Conservation (phyloP, 2,113 vertebrate species). For the Caranx melampygus region DNA sequence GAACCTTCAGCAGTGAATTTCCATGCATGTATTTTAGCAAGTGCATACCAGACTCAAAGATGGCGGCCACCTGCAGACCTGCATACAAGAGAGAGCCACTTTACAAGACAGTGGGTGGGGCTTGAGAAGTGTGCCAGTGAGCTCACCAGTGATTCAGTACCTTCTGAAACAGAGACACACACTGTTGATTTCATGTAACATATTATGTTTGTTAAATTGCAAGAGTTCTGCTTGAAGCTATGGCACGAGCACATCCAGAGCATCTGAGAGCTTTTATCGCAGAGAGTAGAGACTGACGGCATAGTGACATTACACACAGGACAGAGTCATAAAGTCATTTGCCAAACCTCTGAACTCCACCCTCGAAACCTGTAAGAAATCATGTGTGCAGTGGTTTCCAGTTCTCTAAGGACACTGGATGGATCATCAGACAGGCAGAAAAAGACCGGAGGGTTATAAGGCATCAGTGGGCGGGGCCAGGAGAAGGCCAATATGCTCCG, state of each 20-base stretch:
- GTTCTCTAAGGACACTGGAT: constrained; percentile 4
- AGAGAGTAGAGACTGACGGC: background rate
- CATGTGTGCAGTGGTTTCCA: constrained; percentile 32
- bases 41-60: background rate
- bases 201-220: constrained; percentile 8
- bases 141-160: background rate
- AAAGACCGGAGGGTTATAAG: constrained; percentile 30
- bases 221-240: constrained; percentile 37
- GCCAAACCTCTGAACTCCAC: constrained; percentile 5
- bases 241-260: constrained; percentile 51
- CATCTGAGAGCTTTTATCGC: background rate
- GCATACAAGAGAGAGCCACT: no score
- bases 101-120: no score
- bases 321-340: constrained; percentile 18
- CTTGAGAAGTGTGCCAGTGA: background rate
- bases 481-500: constrained; percentile 16
- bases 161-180: constrained; percentile 23
- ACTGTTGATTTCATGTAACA: background rate
- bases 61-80: background rate
- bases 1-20: background rate
- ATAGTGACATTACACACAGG: background rate
- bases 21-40: background rate
- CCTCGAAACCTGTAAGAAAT: background rate
- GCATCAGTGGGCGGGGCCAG: constrained; percentile 55
- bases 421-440: background rate